These are phyloP conservation scores for Antheraea assamensis DNA, from an alignment of 2,888 invertebrate genomes.

Conservation along the genomic window DNA sequence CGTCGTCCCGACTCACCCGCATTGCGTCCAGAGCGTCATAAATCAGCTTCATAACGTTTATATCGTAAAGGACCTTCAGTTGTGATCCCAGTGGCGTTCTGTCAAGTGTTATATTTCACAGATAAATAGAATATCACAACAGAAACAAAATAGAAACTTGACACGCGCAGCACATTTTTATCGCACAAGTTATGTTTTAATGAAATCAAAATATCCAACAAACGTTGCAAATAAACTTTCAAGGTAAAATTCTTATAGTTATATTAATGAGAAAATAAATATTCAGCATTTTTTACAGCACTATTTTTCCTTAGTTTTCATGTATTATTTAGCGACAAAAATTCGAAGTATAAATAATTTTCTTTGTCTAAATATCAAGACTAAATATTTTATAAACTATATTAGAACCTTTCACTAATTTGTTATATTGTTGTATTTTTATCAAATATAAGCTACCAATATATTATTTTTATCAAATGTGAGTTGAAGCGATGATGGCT, in stretches of 20 bases:
- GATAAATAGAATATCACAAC: not conserved
- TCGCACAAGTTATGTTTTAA: not conserved
- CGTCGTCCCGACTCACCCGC: conserved; percentile 63
- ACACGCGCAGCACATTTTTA: not conserved
- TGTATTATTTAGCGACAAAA: no score
- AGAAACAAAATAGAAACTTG: not conserved
- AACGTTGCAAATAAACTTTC: not conserved
- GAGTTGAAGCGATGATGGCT: no score
- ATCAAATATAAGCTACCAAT: not conserved
- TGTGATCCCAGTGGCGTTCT: conserved; percentile 61
- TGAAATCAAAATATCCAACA: not conserved
- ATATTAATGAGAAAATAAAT: no score
- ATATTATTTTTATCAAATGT: no score
- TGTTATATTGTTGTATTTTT: not conserved
- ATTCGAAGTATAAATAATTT: no score
- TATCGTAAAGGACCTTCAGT: conserved; percentile 44
- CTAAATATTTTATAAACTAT: no score
- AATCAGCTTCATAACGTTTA: conserved; percentile 61
- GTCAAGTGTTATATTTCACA: conserved; percentile 16
- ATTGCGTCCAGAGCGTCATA: conserved; percentile 67
- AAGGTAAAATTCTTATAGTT: no score
- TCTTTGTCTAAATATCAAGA: no score
- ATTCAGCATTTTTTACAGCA: no score
- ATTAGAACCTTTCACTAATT: no score
- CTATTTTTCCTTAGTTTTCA: no score